Percentiles rank a stretch among this genome's conserved stretches.
Conservation (phyloP, 2,888 invertebrate genomes). For the Cantharis flavilabris region DNA sequence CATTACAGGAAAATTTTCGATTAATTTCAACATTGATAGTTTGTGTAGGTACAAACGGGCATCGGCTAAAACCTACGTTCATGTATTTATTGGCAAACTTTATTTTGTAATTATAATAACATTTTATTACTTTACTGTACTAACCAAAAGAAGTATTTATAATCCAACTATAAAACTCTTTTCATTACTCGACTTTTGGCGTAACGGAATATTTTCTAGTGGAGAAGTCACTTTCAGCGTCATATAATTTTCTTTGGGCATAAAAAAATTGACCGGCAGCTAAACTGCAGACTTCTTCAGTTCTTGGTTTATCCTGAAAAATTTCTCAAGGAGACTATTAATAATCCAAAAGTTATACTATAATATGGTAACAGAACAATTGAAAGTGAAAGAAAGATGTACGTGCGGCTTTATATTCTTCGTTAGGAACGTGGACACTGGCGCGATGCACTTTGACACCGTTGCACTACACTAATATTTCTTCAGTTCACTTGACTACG, state of each 20-base stretch:
- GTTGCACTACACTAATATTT: too few relatives aligned
- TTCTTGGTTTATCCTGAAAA: too few relatives aligned
- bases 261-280: too few relatives aligned
- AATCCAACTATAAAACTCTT: background rate
- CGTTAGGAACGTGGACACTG: too few relatives aligned
- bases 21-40: background rate
- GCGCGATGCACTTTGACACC: too few relatives aligned
- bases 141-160: background rate
- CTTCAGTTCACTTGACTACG: too few relatives aligned
- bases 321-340: too few relatives aligned
- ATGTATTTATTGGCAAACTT: background rate
- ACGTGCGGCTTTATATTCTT: too few relatives aligned
- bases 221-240: background rate
- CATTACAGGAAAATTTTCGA: slow-evolving; percentile 6
- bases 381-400: too few relatives aligned
- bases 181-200: background rate
- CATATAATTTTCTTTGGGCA: background rate
- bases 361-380: too few relatives aligned
- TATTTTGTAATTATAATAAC: slow-evolving; percentile 6
- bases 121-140: slow-evolving; percentile 3
- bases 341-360: too few relatives aligned
- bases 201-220: background rate
- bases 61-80: background rate
- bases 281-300: too few relatives aligned
- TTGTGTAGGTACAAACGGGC: slow-evolving; percentile 1